These are phyloP conservation scores for Pogonomyrmex barbatus DNA, from an alignment of 1,140 invertebrate species.

Conservation along the genomic window DNA sequence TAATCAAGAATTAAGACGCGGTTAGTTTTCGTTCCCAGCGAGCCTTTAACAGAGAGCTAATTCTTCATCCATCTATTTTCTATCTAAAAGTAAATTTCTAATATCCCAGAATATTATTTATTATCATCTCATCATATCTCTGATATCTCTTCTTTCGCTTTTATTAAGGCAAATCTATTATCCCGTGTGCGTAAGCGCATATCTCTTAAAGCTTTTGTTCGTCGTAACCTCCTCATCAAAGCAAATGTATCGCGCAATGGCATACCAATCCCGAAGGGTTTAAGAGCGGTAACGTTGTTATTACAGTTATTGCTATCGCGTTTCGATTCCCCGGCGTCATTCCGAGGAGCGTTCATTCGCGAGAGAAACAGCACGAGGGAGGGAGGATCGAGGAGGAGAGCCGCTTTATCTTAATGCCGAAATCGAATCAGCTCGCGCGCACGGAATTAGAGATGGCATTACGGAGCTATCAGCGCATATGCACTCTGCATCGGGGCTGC, in stretches of 20 bases:
- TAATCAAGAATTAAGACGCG: not conserved
- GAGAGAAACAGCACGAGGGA: not conserved
- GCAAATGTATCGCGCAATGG: slow-evolving; percentile 31
- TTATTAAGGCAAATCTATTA: not conserved
- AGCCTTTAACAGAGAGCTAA: not conserved
- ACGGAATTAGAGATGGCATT: slow-evolving; percentile 86
- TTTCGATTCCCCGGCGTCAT: slow-evolving; percentile 72
- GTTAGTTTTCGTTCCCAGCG: not conserved
- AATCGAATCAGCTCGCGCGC: slow-evolving; percentile 85
- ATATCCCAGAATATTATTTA: not conserved
- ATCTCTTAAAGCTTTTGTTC: slow-evolving; percentile 18
- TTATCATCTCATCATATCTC: not conserved
- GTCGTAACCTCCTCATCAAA: slow-evolving; percentile 15
- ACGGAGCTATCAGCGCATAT: slow-evolving; percentile 84
- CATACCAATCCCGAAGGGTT: slow-evolving; percentile 68
- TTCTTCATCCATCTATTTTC: not conserved
- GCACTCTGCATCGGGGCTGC: slow-evolving; percentile 80
- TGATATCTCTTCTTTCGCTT: not conserved
- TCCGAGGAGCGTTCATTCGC: slow-evolving; percentile 54
- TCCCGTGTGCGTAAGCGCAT: not conserved
- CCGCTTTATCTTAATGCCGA: slow-evolving; percentile 86
- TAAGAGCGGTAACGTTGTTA: slow-evolving; percentile 64
- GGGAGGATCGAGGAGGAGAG: slow-evolving; percentile 28
- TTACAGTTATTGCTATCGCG: slow-evolving; percentile 69
- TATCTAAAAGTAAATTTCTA: not conserved